Percentiles rank a stretch among this genome's conserved stretches.
Evolutionary conservation across 2,888 invertebrate genomes (phyloP).

Genomic region (Acanthococcus lagerstroemiae): DNA sequence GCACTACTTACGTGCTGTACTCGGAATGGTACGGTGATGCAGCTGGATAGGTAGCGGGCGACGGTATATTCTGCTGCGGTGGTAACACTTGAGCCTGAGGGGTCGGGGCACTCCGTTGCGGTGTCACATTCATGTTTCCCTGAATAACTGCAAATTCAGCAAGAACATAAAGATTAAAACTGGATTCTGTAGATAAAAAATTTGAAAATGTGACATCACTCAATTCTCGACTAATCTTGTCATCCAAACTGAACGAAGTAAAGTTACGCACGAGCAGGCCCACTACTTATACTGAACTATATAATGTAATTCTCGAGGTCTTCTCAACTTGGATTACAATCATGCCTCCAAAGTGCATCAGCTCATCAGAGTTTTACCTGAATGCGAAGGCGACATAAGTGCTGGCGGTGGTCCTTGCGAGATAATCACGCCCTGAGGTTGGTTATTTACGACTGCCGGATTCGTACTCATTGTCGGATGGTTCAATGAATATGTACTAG

Average conservation of each 20-base stretch:
- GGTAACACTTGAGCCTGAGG: conserved; percentile 43
- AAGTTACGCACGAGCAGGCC: too few relatives aligned
- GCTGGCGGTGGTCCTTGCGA: conserved; percentile 36
- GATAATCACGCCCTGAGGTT: conserved; percentile 31
- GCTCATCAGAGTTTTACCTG: conserved; percentile 13
- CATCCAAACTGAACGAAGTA: too few relatives aligned
- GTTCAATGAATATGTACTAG: conserved; percentile 32
- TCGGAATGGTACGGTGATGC: conserved; percentile 68
- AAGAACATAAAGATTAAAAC: background rate
- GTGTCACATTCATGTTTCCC: conserved; percentile 29
- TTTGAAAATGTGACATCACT: background rate
- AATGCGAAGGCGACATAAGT: conserved; percentile 42
- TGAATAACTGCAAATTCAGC: conserved; percentile 14
- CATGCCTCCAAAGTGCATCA: too few relatives aligned
- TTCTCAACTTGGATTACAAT: too few relatives aligned
- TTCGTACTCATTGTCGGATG: conserved; percentile 21
- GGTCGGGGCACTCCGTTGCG: conserved; percentile 36
- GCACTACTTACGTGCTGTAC: conserved; percentile 61
- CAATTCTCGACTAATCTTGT: too few relatives aligned
- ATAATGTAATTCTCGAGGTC: too few relatives aligned
- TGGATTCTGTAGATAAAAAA: background rate
- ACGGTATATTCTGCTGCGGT: conserved; percentile 47
- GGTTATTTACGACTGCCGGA: conserved; percentile 6
- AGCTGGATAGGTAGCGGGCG: conserved; percentile 64
- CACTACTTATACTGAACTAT: too few relatives aligned